Conservation (phyloP, 2,797 vertebrate genomes). For the Syngnathus rostellatus region DNA sequence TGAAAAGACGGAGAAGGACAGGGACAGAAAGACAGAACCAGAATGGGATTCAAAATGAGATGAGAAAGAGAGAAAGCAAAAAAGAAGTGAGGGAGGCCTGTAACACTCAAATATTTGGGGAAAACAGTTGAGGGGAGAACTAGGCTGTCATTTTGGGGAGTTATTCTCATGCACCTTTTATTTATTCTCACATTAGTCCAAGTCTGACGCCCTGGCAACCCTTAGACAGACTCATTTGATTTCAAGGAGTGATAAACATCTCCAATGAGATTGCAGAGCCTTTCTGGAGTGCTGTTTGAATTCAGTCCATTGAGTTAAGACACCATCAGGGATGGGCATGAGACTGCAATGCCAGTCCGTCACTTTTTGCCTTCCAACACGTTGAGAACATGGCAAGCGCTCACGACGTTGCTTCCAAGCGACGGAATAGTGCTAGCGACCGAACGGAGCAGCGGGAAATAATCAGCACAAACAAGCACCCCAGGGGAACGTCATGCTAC, state of each 20-base stretch:
- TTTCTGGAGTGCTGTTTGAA: conserved; percentile 57
- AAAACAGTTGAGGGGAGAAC: neutral
- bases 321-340: conserved; percentile 49
- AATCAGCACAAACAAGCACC: conserved; percentile 40
- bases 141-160: too few relatives aligned
- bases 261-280: conserved; percentile 52
- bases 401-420: neutral
- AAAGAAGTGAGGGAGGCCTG: neutral
- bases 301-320: conserved; percentile 58
- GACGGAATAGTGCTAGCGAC: neutral
- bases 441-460: conserved; percentile 20
- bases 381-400: neutral
- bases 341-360: conserved; percentile 26
- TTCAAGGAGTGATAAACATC: conserved; percentile 63
- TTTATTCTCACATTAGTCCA: neutral
- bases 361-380: neutral
- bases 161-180: too few relatives aligned
- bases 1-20: conserved; percentile 27
- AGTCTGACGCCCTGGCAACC: conserved; percentile 39
- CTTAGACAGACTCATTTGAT: conserved; percentile 58
- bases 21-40: conserved; percentile 50
- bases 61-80: conserved; percentile 17
- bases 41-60: conserved; percentile 39
- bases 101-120: conserved; percentile 13
- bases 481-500: conserved; percentile 40